Base-by-base conservation (phyloP, 2,797 vertebrate species). In the Neoniphon sammara region DNA sequence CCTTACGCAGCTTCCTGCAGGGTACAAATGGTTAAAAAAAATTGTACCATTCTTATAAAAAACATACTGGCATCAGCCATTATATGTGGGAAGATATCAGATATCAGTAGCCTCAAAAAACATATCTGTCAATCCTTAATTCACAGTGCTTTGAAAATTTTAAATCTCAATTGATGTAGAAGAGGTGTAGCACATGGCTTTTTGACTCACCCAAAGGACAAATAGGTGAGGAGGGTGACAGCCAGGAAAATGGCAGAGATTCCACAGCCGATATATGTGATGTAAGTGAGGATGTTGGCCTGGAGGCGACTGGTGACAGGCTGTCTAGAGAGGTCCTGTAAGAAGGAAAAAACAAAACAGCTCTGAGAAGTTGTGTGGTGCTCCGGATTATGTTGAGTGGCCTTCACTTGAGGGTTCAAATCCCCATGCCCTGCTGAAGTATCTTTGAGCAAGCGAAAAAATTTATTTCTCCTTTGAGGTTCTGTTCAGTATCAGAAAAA, bases 191-290 rank as follows among this genome's bases (percentile, higher is more conserved):
- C 7, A 15, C 5, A 4, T 46, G 44, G 44, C 15, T 30, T 34
- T 34, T 34, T 34, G 89, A 95, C 96, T 94, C 91, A 99, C 98
- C 94, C 96, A 93, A 99, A 99, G 49, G 95, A 86, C 90, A 99
- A 85, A 87, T 99, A 99, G 42, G 97, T 99, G 89, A 99, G 94
- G 64, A 99, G 93, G 42, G 97, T 99, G 80, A 98, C 14, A 8
- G 96, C 95, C 74, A 99, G 93, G 89, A 98, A 99, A 92, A 99
- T 95, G 67, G 96, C 94, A 34, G 97, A 99, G 80, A 99, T 82
- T 27, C 97, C 97, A 91, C 97, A 99, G 83, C 98, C 98, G 69
- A 99, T 96, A 39, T 96, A 98, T 0, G 97, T 96, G 85, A 99
- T 98, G 75, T 96, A 98, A 31, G 95, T 96, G 44, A 99, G 93